Evolutionary conservation across 2,797 vertebrate species (phyloP).

Genomic region (Scleropages formosus): DNA sequence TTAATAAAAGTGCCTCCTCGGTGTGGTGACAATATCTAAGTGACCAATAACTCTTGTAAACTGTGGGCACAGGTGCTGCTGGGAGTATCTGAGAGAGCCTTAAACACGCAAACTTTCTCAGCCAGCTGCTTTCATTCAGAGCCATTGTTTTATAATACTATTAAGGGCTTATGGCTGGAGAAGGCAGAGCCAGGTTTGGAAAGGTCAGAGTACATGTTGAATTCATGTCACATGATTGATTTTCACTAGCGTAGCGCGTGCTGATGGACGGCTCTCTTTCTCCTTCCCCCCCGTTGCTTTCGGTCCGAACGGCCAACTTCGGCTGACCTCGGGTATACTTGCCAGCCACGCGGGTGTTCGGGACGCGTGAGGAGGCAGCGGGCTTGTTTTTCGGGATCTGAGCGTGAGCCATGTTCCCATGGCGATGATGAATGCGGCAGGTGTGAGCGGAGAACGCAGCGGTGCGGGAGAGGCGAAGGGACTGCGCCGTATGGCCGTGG

Average conservation of each 20-base stretch:
- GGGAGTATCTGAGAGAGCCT: constrained; percentile 24
- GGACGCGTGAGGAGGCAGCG: neutral
- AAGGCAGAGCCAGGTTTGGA: neutral
- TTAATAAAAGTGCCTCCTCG: too few species aligned
- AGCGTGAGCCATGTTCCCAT: neutral
- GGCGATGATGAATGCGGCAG: neutral
- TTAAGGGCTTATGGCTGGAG: too few species aligned
- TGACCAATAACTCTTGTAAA: neutral
- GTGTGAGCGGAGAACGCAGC: neutral
- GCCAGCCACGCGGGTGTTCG: neutral
- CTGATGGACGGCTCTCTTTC: constrained; percentile 34
- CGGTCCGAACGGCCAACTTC: constrained; percentile 32
- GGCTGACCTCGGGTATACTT: constrained; percentile 22
- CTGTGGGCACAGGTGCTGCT: constrained; percentile 36
- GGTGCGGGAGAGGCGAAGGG: neutral
- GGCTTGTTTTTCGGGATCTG: neutral
- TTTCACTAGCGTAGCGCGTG: constrained; percentile 31
- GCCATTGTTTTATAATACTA: constrained; percentile 27
- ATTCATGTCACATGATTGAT: constrained; percentile 33
- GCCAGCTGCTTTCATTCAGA: constrained; percentile 30
- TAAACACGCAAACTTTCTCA: neutral
- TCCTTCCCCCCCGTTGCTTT: constrained; percentile 28
- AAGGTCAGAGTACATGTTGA: constrained; percentile 27
- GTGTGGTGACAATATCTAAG: too few species aligned
- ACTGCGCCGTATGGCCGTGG: neutral